These are phyloP conservation scores for Neolamprologus sp. DNA, from an alignment of 2,113 vertebrate genomes.

Conservation along the genomic window DNA sequence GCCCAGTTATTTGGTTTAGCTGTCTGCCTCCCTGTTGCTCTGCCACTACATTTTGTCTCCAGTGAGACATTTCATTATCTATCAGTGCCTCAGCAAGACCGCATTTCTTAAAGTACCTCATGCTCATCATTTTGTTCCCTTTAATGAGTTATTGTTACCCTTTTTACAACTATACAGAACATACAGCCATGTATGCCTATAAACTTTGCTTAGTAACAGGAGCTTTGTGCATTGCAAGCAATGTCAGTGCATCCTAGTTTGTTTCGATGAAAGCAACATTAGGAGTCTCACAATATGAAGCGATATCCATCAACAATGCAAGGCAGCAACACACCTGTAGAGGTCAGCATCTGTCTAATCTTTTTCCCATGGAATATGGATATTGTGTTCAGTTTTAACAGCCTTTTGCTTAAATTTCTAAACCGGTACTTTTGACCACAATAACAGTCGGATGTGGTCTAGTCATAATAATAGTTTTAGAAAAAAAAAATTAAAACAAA, in stretches of 20 bases:
- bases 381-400: neutral
- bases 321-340: slow-evolving; percentile 58
- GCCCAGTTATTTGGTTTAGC: slow-evolving; percentile 58
- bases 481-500: neutral
- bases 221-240: neutral
- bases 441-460: neutral
- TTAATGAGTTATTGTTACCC: neutral
- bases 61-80: slow-evolving; percentile 55
- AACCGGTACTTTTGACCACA: neutral
- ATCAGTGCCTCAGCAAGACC: slow-evolving; percentile 16
- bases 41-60: slow-evolving; percentile 45
- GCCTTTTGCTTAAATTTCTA: neutral
- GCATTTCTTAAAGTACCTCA: neutral
- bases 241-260: neutral
- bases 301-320: slow-evolving; percentile 48
- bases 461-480: neutral
- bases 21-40: slow-evolving; percentile 50
- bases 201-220: neutral
- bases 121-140: neutral
- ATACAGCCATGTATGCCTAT: neutral
- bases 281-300: slow-evolving; percentile 3
- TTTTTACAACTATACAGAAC: neutral
- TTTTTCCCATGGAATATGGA: slow-evolving; percentile 34
- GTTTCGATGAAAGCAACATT: neutral
- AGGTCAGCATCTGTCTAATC: slow-evolving; percentile 66